Evolutionary conservation across 2,888 invertebrate species (phyloP).

Genomic region (Dasypogon diadema): DNA sequence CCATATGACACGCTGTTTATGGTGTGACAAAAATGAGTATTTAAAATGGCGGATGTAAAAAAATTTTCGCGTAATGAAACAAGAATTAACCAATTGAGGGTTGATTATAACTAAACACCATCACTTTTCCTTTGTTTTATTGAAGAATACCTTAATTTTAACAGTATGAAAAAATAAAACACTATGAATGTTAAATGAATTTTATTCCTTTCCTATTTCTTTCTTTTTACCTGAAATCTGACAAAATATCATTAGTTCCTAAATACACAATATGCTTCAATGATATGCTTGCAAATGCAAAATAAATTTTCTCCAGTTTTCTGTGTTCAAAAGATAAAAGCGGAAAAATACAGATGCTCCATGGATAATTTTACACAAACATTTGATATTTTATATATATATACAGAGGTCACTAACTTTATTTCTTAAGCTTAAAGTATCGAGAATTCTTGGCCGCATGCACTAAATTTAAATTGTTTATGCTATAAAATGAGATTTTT

Average conservation of each 20-base stretch:
- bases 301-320: conserved; percentile 8
- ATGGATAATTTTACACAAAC: conserved; percentile 31
- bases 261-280: conserved; percentile 45
- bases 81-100: too few relatives aligned
- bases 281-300: conserved; percentile 47
- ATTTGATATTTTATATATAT: conserved; percentile 31
- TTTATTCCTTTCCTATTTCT: conserved; percentile 44
- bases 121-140: too few relatives aligned
- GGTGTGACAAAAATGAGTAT: too few relatives aligned
- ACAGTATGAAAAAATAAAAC: too few relatives aligned
- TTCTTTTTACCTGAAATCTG: conserved; percentile 40
- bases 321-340: conserved; percentile 33
- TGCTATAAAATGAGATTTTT: conserved; percentile 56
- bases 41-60: too few relatives aligned
- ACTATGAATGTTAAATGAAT: conserved; percentile 28
- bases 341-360: conserved; percentile 4
- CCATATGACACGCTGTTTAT: too few relatives aligned
- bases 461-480: conserved; percentile 56
- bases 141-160: too few relatives aligned
- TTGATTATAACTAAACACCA: too few relatives aligned
- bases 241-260: conserved; percentile 20
- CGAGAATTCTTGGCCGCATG: conserved; percentile 25
- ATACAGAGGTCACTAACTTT: conserved; percentile 38
- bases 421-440: conserved; percentile 29
- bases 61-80: too few relatives aligned